Evolutionary conservation across 2,888 invertebrate species (phyloP).

Genomic region (Ceratothoa steindachneri): DNA sequence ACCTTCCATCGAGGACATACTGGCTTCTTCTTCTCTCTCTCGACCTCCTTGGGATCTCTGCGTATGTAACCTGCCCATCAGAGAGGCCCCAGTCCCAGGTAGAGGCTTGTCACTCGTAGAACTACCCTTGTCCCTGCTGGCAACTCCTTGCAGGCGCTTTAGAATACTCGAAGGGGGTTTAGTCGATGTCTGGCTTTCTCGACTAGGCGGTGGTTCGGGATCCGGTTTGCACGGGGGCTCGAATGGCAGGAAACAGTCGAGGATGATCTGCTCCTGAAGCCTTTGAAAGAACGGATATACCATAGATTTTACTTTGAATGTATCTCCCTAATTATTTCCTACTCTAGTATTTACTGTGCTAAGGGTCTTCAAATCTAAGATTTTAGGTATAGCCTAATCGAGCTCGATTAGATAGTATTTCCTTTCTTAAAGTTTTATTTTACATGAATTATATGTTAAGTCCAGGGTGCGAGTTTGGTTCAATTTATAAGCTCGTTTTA

Average conservation of each 20-base stretch:
- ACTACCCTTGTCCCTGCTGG: conserved; percentile 35
- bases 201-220: conserved; percentile 25
- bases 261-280: conserved; percentile 57
- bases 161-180: conserved; percentile 39
- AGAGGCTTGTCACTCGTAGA: neutral
- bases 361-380: too few species aligned
- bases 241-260: conserved; percentile 51
- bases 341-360: too few species aligned
- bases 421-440: too few species aligned
- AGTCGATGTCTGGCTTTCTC: conserved; percentile 21
- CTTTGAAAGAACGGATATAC: conserved; percentile 53
- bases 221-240: conserved; percentile 35
- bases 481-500: too few species aligned
- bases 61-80: neutral
- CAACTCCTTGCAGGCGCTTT: conserved; percentile 40
- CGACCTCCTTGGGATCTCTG: neutral
- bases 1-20: conserved; percentile 23
- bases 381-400: too few species aligned
- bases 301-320: neutral
- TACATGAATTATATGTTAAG: too few species aligned
- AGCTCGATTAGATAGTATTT: too few species aligned
- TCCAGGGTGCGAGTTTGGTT: too few species aligned
- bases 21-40: conserved; percentile 24
- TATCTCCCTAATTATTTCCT: too few species aligned
- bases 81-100: neutral